Conservation (phyloP, 2,797 vertebrate species). For the Hypotaenidia okinawae region DNA sequence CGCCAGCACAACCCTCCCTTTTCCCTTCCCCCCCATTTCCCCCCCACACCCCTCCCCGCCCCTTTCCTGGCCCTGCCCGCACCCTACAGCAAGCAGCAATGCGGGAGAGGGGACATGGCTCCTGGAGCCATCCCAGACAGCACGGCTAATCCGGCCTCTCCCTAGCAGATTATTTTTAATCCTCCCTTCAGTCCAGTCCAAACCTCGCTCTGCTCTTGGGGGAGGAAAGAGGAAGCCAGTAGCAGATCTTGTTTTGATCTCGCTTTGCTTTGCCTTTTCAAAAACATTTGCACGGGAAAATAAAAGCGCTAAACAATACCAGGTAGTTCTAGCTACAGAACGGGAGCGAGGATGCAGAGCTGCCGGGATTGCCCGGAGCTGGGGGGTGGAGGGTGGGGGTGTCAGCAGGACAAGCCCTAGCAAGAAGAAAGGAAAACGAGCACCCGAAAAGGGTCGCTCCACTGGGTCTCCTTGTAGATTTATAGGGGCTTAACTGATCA, state of each 20-base stretch:
- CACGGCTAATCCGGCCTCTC: not conserved
- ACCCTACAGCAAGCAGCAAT: slow-evolving; percentile 3
- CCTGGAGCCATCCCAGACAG: not conserved
- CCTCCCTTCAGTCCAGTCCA: not conserved
- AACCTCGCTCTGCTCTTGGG: not conserved
- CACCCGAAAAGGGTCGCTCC: not conserved
- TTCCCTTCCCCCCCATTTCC: not conserved
- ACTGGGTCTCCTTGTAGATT: not conserved
- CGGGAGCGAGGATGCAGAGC: not conserved
- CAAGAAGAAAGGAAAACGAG: not conserved
- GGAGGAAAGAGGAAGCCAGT: not conserved
- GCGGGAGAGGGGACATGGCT: not conserved
- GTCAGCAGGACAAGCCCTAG: not conserved
- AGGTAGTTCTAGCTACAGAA: not conserved
- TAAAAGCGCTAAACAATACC: not conserved
- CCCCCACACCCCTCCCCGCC: not conserved
- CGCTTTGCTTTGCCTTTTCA: not conserved
- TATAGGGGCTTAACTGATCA: not conserved
- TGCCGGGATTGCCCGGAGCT: not conserved
- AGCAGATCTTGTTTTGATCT: not conserved
- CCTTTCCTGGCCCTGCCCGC: slow-evolving; percentile 42
- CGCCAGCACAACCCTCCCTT: not conserved
- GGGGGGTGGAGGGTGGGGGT: too few species aligned
- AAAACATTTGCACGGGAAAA: not conserved
- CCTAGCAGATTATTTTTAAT: slow-evolving; percentile 10